These are phyloP conservation scores for Lithosia quadra DNA, from an alignment of 2,888 invertebrate genomes.

Conservation along the genomic window DNA sequence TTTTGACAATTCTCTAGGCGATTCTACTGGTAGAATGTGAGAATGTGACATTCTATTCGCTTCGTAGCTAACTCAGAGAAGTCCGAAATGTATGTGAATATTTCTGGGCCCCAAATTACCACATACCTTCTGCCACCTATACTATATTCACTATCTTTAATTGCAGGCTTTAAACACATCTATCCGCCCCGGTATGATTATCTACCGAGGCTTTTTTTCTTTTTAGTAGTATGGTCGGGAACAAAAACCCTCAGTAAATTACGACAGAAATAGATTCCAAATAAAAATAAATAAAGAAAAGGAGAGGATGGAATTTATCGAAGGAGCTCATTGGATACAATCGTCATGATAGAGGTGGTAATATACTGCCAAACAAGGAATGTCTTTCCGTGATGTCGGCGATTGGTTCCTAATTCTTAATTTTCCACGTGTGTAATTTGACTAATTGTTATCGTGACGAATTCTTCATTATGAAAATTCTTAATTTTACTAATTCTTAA, in stretches of 20 bases:
- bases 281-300: conserved; percentile 1
- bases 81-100: no score
- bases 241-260: conserved; percentile 4
- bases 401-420: no score
- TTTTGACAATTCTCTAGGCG: no score
- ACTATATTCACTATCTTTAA: neutral
- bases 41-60: no score
- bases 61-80: no score
- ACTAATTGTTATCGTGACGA: no score
- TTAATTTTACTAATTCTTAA: no score
- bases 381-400: neutral
- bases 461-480: no score
- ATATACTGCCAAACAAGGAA: neutral
- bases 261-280: conserved; percentile 4
- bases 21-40: no score
- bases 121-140: no score
- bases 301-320: neutral
- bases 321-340: neutral
- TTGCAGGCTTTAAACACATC: conserved; percentile 4
- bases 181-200: neutral
- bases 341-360: neutral
- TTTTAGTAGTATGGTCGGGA: neutral
- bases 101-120: no score
- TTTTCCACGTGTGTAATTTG: no score
- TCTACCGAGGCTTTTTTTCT: neutral